Percentiles rank a stretch among this genome's conserved stretches.
Evolutionary conservation across 2,888 invertebrate genomes (phyloP).

Genomic region (Papilio elwesi): DNA sequence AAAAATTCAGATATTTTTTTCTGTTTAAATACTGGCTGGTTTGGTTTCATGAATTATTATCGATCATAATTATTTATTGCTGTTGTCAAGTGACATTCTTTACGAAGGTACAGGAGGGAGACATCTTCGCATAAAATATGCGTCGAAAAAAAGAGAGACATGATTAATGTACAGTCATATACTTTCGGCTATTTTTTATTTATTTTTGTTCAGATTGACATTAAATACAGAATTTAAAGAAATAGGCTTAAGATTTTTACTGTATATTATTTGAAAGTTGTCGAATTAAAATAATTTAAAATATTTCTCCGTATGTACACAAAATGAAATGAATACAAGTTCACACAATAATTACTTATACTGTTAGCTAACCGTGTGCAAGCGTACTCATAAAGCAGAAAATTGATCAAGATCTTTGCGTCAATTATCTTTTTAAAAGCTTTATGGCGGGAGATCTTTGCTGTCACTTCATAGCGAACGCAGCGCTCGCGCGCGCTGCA

Average conservation of each 20-base stretch:
- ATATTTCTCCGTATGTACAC: no score
- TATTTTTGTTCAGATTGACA: no score
- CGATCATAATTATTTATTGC: conserved; percentile 19
- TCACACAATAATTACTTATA: not conserved
- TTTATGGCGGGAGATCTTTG: conserved; percentile 30
- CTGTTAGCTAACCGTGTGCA: conserved; percentile 2
- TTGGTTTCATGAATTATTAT: conserved; percentile 15
- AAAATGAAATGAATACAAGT: not conserved
- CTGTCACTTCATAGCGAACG: conserved; percentile 22
- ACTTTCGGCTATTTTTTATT: not conserved
- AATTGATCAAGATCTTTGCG: conserved; percentile 25
- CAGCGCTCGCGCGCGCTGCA: conserved; percentile 7
- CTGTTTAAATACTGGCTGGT: conserved; percentile 3
- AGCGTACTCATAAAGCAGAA: conserved; percentile 11
- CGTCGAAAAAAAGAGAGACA: not conserved
- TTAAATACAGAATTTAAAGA: no score
- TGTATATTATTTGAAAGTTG: no score
- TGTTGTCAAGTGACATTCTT: conserved; percentile 17
- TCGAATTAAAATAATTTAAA: no score
- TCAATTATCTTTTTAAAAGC: conserved; percentile 18
- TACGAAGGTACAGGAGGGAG: conserved; percentile 14
- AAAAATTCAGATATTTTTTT: not conserved
- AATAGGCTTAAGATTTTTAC: no score
- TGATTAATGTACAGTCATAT: not conserved
- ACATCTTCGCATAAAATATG: conserved; percentile 8